Percentiles rank a stretch among this genome's conserved stretches.
Conservation (phyloP, 2,797 vertebrate genomes). For the Lophotriccus pileatus region DNA sequence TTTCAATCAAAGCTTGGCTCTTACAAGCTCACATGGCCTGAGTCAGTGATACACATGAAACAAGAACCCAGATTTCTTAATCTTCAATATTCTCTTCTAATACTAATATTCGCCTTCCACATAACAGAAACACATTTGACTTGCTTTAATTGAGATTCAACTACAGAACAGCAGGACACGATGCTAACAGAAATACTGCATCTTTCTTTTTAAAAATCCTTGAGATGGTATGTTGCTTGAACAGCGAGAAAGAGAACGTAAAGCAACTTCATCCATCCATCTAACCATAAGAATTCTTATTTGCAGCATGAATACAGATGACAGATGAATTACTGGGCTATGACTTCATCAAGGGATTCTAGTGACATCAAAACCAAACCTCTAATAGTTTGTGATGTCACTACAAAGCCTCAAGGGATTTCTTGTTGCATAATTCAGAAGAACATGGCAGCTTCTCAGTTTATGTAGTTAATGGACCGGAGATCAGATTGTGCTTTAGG, state of each 20-base stretch:
- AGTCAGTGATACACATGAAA: neutral
- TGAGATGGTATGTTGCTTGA: neutral
- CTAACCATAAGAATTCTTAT: neutral
- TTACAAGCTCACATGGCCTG: neutral
- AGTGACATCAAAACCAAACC: conserved; percentile 12
- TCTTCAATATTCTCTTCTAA: neutral
- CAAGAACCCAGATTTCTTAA: neutral
- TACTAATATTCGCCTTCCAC: neutral
- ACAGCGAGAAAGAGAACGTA: neutral
- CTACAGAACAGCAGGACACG: neutral
- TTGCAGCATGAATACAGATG: neutral
- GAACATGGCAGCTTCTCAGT: neutral
- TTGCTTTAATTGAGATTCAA: neutral
- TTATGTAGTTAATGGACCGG: neutral
- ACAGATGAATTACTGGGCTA: neutral
- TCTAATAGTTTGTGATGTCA: conserved; percentile 21
- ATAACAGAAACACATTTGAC: neutral
- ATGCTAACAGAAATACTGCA: neutral
- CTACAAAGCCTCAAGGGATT: neutral
- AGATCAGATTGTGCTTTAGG: neutral
- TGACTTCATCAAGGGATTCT: neutral
- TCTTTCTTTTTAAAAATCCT: neutral
- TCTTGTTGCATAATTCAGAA: neutral
- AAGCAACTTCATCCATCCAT: neutral
- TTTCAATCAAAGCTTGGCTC: neutral